Percentiles rank a stretch among this genome's conserved stretches.
Conservation (phyloP, 2,797 vertebrate species). For the Phrynocephalus forsythii region DNA sequence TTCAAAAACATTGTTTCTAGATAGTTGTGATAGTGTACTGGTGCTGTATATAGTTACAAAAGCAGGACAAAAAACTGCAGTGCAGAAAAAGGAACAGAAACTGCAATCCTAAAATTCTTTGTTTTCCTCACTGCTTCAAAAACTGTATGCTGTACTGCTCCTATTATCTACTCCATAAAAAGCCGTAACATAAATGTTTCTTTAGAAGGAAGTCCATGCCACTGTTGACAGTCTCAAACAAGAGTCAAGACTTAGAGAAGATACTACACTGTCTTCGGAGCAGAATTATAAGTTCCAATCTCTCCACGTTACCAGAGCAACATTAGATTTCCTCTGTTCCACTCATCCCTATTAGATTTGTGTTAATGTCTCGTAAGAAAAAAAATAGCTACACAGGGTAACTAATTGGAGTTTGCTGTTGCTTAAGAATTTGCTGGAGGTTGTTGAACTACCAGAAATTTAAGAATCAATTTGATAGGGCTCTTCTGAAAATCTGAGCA, state of each 20-base stretch:
- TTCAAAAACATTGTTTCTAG: neutral
- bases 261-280: neutral
- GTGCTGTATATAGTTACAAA: neutral
- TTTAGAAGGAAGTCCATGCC: no score
- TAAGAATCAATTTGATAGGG: neutral
- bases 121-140: neutral
- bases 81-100: neutral
- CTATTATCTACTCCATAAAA: neutral
- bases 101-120: neutral
- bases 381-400: neutral
- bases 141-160: neutral
- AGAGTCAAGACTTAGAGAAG: neutral
- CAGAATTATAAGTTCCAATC: neutral
- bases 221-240: neutral
- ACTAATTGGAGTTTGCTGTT: neutral
- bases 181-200: neutral
- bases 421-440: neutral
- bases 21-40: neutral
- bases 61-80: neutral
- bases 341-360: neutral
- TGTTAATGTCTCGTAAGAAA: neutral
- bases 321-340: neutral
- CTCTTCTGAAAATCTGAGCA: neutral
- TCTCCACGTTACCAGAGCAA: neutral
- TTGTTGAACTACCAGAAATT: neutral